phyloP scores from a whole-genome alignment of 2,113 vertebrate genomes.

The Burhinus oedicnemus region DNA sequence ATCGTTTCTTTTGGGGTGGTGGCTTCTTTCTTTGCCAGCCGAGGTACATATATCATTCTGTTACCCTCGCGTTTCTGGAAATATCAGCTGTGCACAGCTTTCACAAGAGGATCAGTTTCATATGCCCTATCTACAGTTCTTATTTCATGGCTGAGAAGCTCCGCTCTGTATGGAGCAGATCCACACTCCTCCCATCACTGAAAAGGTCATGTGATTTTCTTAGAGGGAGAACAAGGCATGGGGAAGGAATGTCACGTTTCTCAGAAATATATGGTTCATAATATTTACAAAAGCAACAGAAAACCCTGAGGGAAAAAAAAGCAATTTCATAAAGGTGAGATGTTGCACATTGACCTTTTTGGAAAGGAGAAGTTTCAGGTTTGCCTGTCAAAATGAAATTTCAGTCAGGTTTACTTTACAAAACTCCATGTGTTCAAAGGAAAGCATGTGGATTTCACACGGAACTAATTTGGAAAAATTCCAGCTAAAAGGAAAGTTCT shows the following conservation, averaged over 20 bases:
- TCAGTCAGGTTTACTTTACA: not conserved
- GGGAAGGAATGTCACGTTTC: not conserved
- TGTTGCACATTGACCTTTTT: not conserved
- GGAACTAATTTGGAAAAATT: not conserved
- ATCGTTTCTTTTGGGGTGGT: not conserved
- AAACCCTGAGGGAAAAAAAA: not conserved
- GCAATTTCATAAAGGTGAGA: not conserved
- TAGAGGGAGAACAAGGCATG: not conserved
- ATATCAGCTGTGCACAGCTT: not conserved
- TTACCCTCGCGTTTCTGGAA: not conserved
- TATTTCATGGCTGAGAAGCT: not conserved
- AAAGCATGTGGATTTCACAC: not conserved
- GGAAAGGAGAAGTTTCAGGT: not conserved
- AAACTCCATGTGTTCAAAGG: not conserved
- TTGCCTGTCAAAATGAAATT: not conserved
- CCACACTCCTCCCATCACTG: not conserved
- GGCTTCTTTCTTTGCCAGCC: not conserved
- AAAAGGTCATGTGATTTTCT: not conserved
- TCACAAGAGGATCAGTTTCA: not conserved
- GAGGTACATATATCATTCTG: not conserved
- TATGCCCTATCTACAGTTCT: not conserved
- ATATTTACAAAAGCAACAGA: not conserved
- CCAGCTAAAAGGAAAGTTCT: not conserved
- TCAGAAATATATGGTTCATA: not conserved
- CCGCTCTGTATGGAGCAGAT: not conserved